Conservation (phyloP, 2,113 vertebrate species). For the Catharus bicknelli region DNA sequence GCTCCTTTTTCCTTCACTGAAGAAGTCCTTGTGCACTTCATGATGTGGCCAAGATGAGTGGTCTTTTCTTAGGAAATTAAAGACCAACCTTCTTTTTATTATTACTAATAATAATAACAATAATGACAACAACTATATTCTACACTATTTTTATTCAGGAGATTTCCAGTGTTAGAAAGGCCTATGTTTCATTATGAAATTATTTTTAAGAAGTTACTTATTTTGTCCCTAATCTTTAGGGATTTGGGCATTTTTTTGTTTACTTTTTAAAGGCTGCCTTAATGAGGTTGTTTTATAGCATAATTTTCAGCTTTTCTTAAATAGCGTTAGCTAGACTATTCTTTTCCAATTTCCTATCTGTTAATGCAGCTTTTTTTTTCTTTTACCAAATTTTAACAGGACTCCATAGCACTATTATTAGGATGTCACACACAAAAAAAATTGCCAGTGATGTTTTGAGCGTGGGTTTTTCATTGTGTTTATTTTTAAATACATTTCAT, state of each 20-base stretch:
- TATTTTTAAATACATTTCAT: constrained; percentile 60
- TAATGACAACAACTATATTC: not conserved
- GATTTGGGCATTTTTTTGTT: constrained; percentile 24
- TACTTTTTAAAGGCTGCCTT: constrained; percentile 33
- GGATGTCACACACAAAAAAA: constrained; percentile 15
- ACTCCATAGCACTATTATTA: constrained; percentile 26
- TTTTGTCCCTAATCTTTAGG: constrained; percentile 13
- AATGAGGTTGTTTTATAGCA: constrained; percentile 1
- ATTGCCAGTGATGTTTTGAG: not conserved
- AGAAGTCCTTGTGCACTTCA: not conserved
- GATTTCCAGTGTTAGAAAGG: not conserved
- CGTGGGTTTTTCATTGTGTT: constrained; percentile 47
- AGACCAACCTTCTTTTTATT: not conserved
- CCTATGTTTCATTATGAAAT: constrained; percentile 6
- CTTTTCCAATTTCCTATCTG: constrained; percentile 34
- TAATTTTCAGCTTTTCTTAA: constrained; percentile 40
- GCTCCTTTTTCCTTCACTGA: not conserved
- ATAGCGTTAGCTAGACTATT: not conserved
- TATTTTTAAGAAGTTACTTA: constrained; percentile 14
- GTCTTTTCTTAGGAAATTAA: not conserved
- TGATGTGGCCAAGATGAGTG: not conserved
- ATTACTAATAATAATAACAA: not conserved
- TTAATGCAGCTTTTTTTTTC: constrained; percentile 14
- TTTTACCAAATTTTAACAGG: constrained; percentile 45
- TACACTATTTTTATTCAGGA: not conserved